These are phyloP conservation scores for Daboia siamensis DNA, from an alignment of 2,113 vertebrate genomes.

Conservation along the genomic window DNA sequence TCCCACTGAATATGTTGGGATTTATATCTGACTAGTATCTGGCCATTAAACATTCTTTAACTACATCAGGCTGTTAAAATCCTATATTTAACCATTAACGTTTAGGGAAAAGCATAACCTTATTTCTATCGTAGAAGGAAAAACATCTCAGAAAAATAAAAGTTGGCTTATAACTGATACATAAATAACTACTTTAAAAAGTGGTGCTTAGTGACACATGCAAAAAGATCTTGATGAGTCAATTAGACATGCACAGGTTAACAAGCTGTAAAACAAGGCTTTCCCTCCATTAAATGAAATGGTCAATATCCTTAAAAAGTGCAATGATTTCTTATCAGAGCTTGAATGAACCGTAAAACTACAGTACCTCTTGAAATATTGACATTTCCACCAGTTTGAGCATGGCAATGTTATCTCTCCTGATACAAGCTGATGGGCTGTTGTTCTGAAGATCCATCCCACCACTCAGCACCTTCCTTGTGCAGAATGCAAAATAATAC, in stretches of 20 bases:
- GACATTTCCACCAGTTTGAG: slow-evolving; percentile 77
- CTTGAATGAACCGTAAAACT: slow-evolving; percentile 78
- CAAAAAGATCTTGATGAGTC: slow-evolving; percentile 69
- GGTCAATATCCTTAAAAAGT: slow-evolving; percentile 74
- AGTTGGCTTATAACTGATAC: slow-evolving; percentile 29
- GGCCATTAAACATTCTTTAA: slow-evolving; percentile 1
- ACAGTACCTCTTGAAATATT: slow-evolving; percentile 73
- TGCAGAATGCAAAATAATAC: slow-evolving; percentile 24
- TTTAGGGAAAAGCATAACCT: slow-evolving; percentile 12
- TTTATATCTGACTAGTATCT: neutral
- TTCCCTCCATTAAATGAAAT: slow-evolving; percentile 72
- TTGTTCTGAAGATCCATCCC: slow-evolving; percentile 51
- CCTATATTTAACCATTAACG: neutral
- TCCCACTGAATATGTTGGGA: neutral
- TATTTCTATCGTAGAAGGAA: slow-evolving; percentile 1
- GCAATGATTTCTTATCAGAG: slow-evolving; percentile 76
- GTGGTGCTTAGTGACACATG: slow-evolving; percentile 66
- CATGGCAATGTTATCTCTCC: slow-evolving; percentile 63
- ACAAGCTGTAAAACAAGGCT: slow-evolving; percentile 69
- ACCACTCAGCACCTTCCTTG: slow-evolving; percentile 23
- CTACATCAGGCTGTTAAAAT: neutral
- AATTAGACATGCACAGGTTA: slow-evolving; percentile 75
- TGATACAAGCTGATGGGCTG: slow-evolving; percentile 57
- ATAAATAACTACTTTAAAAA: slow-evolving; percentile 48
- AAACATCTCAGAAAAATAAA: slow-evolving; percentile 7